phyloP scores from a whole-genome alignment of 2,113 vertebrate genomes.

The Plectropomus leopardus region DNA sequence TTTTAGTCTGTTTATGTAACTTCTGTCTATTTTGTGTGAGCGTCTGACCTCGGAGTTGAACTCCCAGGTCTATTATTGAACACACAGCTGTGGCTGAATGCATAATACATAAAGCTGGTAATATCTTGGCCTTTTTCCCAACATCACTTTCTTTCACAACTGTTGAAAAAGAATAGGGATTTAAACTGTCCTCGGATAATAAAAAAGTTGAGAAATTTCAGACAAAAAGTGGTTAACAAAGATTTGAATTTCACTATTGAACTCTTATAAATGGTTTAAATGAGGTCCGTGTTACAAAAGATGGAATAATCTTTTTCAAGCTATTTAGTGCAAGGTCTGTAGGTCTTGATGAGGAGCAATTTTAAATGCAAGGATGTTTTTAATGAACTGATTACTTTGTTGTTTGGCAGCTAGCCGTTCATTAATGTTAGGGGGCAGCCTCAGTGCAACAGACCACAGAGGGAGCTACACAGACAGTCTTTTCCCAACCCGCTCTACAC shows the following conservation, averaged over 20 bases:
- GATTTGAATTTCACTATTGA: neutral
- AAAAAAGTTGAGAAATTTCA: conserved; percentile 12
- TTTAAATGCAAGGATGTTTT: conserved; percentile 5
- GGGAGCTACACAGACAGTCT: conserved; percentile 15
- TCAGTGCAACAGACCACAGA: conserved; percentile 17
- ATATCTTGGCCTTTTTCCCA: conserved; percentile 27
- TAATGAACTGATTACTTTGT: conserved; percentile 35
- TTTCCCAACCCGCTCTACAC: neutral
- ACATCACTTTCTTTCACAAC: conserved; percentile 14
- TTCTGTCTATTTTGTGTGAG: conserved; percentile 3
- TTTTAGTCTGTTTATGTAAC: conserved; percentile 13
- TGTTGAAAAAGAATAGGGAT: conserved; percentile 16
- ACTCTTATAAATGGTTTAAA: neutral
- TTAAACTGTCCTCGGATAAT: conserved; percentile 9
- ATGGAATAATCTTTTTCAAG: neutral
- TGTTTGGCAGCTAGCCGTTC: conserved; percentile 29
- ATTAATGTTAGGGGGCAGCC: conserved; percentile 24
- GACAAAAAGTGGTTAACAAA: neutral
- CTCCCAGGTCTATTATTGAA: conserved; percentile 45
- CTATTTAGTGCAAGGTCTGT: neutral
- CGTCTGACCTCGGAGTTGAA: conserved; percentile 49
- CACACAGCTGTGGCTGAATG: conserved; percentile 32
- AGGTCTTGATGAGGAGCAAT: neutral
- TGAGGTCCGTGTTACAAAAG: neutral
- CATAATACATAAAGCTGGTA: conserved; percentile 45